Evolutionary conservation across 1,140 invertebrate genomes (phyloP).

Genomic region (Lucilia sericata): DNA sequence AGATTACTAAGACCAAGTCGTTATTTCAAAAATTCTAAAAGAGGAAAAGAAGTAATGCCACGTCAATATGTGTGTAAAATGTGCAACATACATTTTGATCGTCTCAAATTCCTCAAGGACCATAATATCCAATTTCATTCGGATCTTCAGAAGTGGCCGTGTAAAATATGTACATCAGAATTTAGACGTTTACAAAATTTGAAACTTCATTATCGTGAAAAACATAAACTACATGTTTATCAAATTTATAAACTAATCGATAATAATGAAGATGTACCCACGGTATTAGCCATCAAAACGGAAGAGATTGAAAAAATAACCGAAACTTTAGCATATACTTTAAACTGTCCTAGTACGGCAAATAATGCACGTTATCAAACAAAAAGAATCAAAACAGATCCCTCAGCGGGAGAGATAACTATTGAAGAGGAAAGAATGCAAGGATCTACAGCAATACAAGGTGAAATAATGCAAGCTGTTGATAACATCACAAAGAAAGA

Average conservation of each 20-base stretch:
- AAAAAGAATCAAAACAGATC: no score
- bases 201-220: background rate
- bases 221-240: background rate
- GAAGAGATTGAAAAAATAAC: background rate
- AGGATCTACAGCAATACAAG: background rate
- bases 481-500: background rate
- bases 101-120: background rate
- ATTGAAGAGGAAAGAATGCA: background rate
- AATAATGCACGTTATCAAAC: no score
- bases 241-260: background rate
- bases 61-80: background rate
- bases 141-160: background rate
- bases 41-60: background rate
- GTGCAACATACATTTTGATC: background rate
- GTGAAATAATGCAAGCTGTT: conserved; percentile 1
- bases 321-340: background rate
- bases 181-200: background rate
- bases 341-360: background rate
- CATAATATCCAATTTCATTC: background rate
- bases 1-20: background rate
- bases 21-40: background rate
- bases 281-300: background rate
- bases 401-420: no score
- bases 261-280: background rate
- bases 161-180: background rate